Conservation (phyloP, 2,113 vertebrate genomes). For the Chaenocephalus aceratus region DNA sequence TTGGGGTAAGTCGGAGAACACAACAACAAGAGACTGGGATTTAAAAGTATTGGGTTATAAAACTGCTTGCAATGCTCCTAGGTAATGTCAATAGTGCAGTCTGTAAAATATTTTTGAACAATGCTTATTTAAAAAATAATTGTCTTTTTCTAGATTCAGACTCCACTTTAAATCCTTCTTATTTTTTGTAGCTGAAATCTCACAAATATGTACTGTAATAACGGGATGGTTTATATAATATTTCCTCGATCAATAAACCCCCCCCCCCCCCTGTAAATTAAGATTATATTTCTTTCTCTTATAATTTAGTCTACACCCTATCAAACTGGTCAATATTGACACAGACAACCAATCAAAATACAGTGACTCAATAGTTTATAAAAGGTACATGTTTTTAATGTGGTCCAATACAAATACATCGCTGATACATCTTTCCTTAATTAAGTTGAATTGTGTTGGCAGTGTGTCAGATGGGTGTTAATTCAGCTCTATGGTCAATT, state of each 20-base stretch:
- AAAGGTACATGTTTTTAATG: background rate
- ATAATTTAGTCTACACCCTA: background rate
- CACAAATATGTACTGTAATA: too few relatives aligned
- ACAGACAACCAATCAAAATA: conserved; percentile 2
- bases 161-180: background rate
- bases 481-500: background rate
- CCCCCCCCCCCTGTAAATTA: background rate
- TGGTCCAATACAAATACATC: background rate
- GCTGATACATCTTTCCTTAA: background rate
- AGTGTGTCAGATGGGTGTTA: background rate
- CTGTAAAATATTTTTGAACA: too few relatives aligned
- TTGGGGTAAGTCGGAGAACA: conserved; percentile 23
- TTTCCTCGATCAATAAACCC: too few relatives aligned
- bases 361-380: background rate
- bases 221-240: too few relatives aligned
- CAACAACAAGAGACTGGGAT: conserved; percentile 9
- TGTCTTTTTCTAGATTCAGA: background rate
- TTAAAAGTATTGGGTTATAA: conserved; percentile 25
- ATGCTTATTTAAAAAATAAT: too few relatives aligned
- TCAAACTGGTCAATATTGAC: conserved; percentile 8
- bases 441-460: background rate
- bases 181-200: too few relatives aligned
- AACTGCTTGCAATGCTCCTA: conserved; percentile 2
- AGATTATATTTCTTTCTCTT: background rate
- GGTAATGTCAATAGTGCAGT: background rate